Evolutionary conservation across 1,140 invertebrate species (phyloP), one percentile per base, ranked within the genome.

Genomic region (Antheraea pernyi): DNA sequence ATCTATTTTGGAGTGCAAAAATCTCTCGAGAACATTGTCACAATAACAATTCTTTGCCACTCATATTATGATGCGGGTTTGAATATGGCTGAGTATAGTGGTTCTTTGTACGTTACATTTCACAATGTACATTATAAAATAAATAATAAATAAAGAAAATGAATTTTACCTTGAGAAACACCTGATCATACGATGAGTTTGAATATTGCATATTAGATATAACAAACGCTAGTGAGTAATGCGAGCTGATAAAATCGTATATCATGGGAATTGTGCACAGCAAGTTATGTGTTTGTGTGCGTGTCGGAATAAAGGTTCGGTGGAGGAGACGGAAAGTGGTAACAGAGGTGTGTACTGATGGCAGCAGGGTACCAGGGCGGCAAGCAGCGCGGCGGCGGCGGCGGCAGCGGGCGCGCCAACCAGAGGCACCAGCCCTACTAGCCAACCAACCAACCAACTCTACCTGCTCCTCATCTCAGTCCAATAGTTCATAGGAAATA

Each of bases 371-470:
- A 94, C 90, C 93, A 93, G 84, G 93, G 94, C 80, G 94, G 94
- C 81, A 94, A 95, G 93, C 94, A 95, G 93, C 93, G 94, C 79
- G 94, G 94, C 84, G 94, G 94, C 85, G 94, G 94, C 92, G 94
- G 94, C 91, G 94, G 95, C 89, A 94, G 94, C 87, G 94, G 94
- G 78, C 94, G 95, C 84, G 93, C 95, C 88, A 95, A 95, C 91
- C 95, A 96, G 93, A 95, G 95, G 94, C 95, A 96, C 93, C 95
- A 96, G 93, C 95, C 95, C 82, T 96, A 96, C 93, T 96, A 95
- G 94, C 22, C 22, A n/a, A n/a, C 22, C 22, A 30, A 30, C 22
- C 22, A 84, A 82, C 71, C 72, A 22, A 10, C 60, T 6, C 10
- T 36, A 30, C 19, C 88, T 90, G 88, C 83, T 85, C 76, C 85